phyloP scores from a whole-genome alignment of 2,797 vertebrate species.

The Linurgus olivaceus region DNA sequence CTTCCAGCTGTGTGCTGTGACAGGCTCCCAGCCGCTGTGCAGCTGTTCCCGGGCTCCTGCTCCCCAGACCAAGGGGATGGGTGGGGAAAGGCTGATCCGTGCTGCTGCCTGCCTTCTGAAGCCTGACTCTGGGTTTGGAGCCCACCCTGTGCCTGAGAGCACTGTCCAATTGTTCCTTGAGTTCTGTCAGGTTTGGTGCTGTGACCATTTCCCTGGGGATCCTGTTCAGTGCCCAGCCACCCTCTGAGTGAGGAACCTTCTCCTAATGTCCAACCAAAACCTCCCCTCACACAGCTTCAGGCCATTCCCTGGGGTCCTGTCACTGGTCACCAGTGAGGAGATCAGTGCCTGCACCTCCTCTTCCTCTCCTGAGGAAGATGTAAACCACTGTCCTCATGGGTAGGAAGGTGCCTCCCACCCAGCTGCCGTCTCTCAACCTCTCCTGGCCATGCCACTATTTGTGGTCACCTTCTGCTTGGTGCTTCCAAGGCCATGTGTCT shows the following conservation, averaged over 20 bases:
- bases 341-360: background rate
- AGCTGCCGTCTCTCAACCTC: background rate
- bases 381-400: background rate
- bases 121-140: background rate
- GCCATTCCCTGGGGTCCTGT: background rate
- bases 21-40: background rate
- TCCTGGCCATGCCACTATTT: background rate
- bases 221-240: background rate
- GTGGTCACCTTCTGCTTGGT: background rate
- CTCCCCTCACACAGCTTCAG: background rate
- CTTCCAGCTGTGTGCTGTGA: slow-evolving; percentile 51
- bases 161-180: background rate
- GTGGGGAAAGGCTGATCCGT: background rate
- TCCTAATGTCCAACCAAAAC: background rate
- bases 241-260: background rate
- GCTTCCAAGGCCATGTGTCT: background rate
- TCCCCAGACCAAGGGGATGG: background rate
- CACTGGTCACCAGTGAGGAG: background rate
- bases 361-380: background rate
- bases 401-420: background rate
- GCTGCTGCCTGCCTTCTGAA: background rate
- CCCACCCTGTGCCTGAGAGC: background rate
- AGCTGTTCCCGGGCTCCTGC: background rate
- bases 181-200: background rate
- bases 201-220: background rate